Percentiles rank a stretch among this genome's conserved stretches.
Evolutionary conservation across 2,113 vertebrate species (phyloP).

Genomic region (Bombycilla garrulus): DNA sequence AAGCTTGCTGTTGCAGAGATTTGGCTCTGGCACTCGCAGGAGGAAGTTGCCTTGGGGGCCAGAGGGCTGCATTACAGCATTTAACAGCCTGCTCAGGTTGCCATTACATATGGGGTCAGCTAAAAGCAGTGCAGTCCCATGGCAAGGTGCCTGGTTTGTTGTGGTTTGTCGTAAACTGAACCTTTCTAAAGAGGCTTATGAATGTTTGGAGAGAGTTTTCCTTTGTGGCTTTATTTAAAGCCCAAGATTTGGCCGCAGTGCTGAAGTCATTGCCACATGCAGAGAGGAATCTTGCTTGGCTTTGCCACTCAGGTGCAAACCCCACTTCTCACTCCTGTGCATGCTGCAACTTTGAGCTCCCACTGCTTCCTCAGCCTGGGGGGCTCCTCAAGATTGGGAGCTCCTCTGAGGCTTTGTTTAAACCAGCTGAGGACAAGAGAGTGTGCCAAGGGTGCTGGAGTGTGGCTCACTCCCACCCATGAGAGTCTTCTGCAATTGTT

Average conservation of each 20-base stretch:
- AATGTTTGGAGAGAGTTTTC: not conserved
- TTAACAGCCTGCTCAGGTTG: slow-evolving; percentile 40
- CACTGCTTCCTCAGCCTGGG: not conserved
- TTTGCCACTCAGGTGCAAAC: not conserved
- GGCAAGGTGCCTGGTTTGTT: slow-evolving; percentile 45
- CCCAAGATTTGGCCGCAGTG: not conserved
- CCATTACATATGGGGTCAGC: slow-evolving; percentile 53
- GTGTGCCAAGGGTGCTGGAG: not conserved
- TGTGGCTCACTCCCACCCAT: not conserved
- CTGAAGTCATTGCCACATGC: not conserved
- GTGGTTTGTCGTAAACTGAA: not conserved
- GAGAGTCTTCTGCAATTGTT: fast-evolving
- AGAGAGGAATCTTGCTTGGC: not conserved
- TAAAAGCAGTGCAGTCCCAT: slow-evolving; percentile 52
- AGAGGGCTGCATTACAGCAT: slow-evolving; percentile 54
- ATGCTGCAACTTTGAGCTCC: fast-evolving
- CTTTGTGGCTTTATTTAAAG: not conserved
- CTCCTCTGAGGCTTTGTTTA: not conserved
- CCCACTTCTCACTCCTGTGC: not conserved
- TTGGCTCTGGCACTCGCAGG: slow-evolving; percentile 58
- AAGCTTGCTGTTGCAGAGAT: slow-evolving; percentile 54
- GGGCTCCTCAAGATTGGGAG: not conserved
- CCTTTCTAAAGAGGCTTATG: not conserved
- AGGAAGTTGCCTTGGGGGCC: slow-evolving; percentile 59
- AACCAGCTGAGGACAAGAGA: not conserved